Conservation (phyloP, 2,797 vertebrate genomes). For the Meda fulgida region DNA sequence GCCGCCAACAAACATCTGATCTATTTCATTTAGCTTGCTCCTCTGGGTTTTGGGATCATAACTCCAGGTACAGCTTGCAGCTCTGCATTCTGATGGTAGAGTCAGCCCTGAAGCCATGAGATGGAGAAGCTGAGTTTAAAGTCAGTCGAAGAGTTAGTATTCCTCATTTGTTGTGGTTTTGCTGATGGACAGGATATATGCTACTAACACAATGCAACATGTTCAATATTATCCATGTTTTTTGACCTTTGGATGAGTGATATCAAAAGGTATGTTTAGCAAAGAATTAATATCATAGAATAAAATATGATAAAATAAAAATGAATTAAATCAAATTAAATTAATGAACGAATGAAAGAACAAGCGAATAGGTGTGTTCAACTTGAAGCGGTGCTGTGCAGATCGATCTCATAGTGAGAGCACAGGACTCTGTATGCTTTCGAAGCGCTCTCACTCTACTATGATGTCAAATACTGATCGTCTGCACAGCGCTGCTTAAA, state of each 20-base stretch:
- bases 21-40: constrained; percentile 73
- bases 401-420: no score
- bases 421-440: no score
- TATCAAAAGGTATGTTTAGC: neutral
- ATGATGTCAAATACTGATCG: no score
- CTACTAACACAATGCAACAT: neutral
- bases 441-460: no score
- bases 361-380: neutral
- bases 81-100: constrained; percentile 19
- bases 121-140: neutral
- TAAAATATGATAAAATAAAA: neutral
- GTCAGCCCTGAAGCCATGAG: constrained; percentile 31
- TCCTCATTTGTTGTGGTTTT: constrained; percentile 1
- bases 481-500: no score
- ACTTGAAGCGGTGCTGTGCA: neutral
- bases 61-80: constrained; percentile 37
- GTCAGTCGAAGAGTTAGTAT: neutral
- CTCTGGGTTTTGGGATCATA: constrained; percentile 56
- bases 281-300: neutral
- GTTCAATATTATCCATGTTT: neutral
- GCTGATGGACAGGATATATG: neutral
- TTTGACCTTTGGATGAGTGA: neutral
- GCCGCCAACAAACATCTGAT: constrained; percentile 66
- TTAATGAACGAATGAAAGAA: neutral
- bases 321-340: neutral